Percentiles rank a stretch among this genome's conserved stretches.
These are phyloP conservation scores for Bombus terrestris DNA, from an alignment of 1,140 invertebrate genomes.

Conservation along the genomic window DNA sequence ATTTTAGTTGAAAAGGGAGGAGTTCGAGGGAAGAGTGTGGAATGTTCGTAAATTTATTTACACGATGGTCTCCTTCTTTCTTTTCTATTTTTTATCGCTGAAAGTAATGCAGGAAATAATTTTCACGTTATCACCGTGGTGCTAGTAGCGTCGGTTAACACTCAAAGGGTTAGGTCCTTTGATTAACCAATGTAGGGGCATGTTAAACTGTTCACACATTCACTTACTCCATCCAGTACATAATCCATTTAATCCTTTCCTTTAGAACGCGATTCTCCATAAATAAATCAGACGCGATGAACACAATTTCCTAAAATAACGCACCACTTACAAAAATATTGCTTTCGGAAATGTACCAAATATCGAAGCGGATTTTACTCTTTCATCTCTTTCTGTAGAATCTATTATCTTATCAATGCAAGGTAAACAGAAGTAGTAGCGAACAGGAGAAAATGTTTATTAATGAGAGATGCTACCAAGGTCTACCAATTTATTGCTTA, in stretches of 20 bases:
- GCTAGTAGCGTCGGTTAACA: background rate
- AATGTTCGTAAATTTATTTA: too few species aligned
- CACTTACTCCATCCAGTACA: background rate
- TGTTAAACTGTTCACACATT: background rate
- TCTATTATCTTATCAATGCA: background rate
- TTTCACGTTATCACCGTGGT: background rate
- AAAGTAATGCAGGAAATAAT: too few species aligned
- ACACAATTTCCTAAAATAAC: background rate
- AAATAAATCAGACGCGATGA: background rate
- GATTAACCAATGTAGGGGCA: background rate
- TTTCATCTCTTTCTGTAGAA: background rate
- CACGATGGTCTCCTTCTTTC: too few species aligned
- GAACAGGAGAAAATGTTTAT: background rate
- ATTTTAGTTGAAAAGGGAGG: too few species aligned
- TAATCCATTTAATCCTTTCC: background rate
- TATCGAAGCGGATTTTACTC: background rate
- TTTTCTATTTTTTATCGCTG: too few species aligned
- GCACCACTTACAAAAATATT: background rate
- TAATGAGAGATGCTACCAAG: background rate
- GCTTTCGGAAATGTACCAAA: background rate
- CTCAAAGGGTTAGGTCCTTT: too few species aligned
- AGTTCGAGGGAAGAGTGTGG: too few species aligned
- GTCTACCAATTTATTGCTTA: too few species aligned
- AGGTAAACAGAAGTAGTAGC: background rate
- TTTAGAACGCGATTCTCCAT: background rate